Evolutionary conservation across 2,888 invertebrate genomes (phyloP).

Genomic region (Epinotia nisella): DNA sequence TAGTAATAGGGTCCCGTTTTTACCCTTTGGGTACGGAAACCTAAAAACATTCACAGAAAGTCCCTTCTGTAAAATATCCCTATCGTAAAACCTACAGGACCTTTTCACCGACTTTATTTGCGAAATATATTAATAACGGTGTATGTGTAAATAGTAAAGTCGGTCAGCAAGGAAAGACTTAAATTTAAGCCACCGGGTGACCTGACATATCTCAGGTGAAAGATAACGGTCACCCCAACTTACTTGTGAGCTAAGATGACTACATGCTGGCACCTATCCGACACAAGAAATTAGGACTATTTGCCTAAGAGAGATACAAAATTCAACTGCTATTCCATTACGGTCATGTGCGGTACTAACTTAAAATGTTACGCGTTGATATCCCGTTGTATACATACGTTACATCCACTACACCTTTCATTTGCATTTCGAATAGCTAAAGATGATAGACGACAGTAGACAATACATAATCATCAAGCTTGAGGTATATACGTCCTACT

Average conservation of each 20-base stretch:
- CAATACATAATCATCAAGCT: no score
- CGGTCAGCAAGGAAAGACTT: background rate
- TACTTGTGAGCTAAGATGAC: background rate
- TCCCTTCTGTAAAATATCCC: background rate
- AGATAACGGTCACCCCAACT: slow-evolving; percentile 22
- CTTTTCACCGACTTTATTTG: background rate
- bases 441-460: no score
- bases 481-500: no score
- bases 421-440: no score
- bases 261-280: slow-evolving; percentile 1
- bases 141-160: background rate
- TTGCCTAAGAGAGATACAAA: background rate
- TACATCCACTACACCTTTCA: no score
- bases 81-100: background rate
- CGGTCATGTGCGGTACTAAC: background rate
- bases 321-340: background rate
- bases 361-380: background rate
- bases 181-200: slow-evolving; percentile 22
- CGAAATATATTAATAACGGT: background rate
- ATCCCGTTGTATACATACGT: no score
- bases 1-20: no score
- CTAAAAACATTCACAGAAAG: no score
- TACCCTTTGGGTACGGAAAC: no score
- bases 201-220: slow-evolving; percentile 11
- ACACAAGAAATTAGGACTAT: background rate